Evolutionary conservation across 2,888 invertebrate genomes (phyloP).

Genomic region (Synergus japonicus): DNA sequence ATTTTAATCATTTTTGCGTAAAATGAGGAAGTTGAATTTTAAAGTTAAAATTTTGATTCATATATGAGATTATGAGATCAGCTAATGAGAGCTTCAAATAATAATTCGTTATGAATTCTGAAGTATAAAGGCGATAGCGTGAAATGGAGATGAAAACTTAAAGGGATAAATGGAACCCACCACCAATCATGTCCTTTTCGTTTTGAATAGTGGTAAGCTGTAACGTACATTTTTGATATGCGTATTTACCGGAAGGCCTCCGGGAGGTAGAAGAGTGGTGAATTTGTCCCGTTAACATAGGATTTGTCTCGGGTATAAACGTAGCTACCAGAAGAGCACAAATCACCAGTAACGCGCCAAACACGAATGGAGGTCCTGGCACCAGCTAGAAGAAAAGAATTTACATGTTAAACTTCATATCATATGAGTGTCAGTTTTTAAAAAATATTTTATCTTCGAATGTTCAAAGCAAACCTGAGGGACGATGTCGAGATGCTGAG

Average conservation of each 20-base stretch:
- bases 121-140: not conserved
- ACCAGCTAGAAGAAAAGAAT: slow-evolving; percentile 78
- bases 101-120: not conserved
- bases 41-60: no score
- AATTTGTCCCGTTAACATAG: slow-evolving; percentile 77
- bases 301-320: slow-evolving; percentile 87
- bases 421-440: not conserved
- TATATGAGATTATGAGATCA: no score
- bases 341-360: slow-evolving; percentile 97
- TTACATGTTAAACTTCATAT: slow-evolving; percentile 10
- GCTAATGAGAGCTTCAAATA: not conserved
- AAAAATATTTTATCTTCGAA: not conserved
- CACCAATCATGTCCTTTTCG: slow-evolving; percentile 71
- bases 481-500: slow-evolving; percentile 78
- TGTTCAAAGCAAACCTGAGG: slow-evolving; percentile 76
- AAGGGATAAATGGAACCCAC: slow-evolving; percentile 64
- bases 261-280: slow-evolving; percentile 82
- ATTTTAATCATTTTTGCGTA: no score
- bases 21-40: no score
- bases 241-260: slow-evolving; percentile 79
- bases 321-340: slow-evolving; percentile 95
- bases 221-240: slow-evolving; percentile 78
- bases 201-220: slow-evolving; percentile 73
- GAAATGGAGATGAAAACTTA: slow-evolving; percentile 14
- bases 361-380: slow-evolving; percentile 98